Evolutionary conservation across 1,140 invertebrate species (phyloP).

Genomic region (Popillia japonica): DNA sequence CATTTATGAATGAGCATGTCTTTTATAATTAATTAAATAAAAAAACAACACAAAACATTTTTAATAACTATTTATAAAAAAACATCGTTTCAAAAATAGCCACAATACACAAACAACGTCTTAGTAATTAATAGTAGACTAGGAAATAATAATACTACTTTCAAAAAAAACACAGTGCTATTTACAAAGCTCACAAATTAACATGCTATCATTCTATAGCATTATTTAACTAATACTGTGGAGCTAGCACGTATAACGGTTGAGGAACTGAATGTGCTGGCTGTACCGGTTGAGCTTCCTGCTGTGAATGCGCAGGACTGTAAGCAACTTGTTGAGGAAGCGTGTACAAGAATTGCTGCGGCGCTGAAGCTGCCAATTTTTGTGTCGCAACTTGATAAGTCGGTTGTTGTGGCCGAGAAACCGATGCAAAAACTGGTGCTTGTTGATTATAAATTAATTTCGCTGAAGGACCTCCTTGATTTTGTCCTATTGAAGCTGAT

Average conservation of each 20-base stretch:
- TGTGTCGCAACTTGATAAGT: neutral
- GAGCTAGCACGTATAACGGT: constrained; percentile 11
- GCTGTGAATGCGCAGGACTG: constrained; percentile 20
- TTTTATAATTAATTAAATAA: too few species aligned
- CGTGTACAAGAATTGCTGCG: constrained; percentile 25
- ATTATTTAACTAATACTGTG: constrained; percentile 30
- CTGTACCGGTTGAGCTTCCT: neutral
- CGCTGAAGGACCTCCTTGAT: too few species aligned
- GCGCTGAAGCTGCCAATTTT: neutral
- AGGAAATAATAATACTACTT: constrained; percentile 31
- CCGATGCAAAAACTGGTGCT: neutral
- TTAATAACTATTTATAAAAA: constrained; percentile 4
- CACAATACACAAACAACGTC: neutral
- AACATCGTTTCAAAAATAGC: neutral
- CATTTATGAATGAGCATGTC: too few species aligned
- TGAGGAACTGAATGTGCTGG: constrained; percentile 8
- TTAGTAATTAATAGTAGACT: constrained; percentile 26
- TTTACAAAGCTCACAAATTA: constrained; percentile 23
- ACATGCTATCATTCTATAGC: neutral
- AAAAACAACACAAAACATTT: neutral
- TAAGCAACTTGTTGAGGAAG: constrained; percentile 38
- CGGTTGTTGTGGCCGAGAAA: neutral
- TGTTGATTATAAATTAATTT: neutral
- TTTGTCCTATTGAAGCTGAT: neutral
- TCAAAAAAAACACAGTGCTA: neutral